phyloP scores from a whole-genome alignment of 2,888 invertebrate genomes.

The Caprella mutica region DNA sequence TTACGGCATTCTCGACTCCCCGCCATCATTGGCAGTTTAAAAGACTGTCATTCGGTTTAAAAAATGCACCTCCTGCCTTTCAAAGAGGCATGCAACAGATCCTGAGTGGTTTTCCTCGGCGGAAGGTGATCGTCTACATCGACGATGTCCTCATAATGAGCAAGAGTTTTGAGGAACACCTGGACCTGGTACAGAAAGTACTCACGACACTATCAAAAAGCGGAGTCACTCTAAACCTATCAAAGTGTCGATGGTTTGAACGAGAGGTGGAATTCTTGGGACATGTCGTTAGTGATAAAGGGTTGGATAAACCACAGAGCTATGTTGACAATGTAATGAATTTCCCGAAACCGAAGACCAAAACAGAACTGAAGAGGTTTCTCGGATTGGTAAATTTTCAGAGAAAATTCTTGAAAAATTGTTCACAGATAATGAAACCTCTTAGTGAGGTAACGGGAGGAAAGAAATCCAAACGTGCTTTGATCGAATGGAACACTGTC shows the following conservation, averaged over 20 bases:
- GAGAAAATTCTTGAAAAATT: neutral
- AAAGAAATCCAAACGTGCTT: neutral
- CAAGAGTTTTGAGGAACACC: neutral
- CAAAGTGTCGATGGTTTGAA: neutral
- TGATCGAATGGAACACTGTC: neutral
- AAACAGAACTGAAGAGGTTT: neutral
- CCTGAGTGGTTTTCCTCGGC: neutral
- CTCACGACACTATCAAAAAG: neutral
- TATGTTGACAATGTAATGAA: neutral
- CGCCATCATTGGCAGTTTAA: neutral
- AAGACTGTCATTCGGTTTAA: neutral
- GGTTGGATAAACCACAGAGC: neutral
- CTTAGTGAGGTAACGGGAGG: neutral
- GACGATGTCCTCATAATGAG: neutral
- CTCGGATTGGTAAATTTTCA: neutral
- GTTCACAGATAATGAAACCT: neutral
- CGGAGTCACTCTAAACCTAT: neutral
- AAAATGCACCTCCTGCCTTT: slow-evolving; percentile 1
- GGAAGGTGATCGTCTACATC: neutral
- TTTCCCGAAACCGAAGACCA: neutral
- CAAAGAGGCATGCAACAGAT: neutral
- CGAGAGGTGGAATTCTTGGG: neutral
- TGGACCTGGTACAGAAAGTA: neutral
- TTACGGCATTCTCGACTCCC: neutral
- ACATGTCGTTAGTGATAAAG: neutral